A percentile compares a stretch with the other conserved stretches of the same genome.
These are phyloP conservation scores for Stegodyphus mimosarum DNA, from an alignment of 1,140 invertebrate species.

Conservation along the genomic window DNA sequence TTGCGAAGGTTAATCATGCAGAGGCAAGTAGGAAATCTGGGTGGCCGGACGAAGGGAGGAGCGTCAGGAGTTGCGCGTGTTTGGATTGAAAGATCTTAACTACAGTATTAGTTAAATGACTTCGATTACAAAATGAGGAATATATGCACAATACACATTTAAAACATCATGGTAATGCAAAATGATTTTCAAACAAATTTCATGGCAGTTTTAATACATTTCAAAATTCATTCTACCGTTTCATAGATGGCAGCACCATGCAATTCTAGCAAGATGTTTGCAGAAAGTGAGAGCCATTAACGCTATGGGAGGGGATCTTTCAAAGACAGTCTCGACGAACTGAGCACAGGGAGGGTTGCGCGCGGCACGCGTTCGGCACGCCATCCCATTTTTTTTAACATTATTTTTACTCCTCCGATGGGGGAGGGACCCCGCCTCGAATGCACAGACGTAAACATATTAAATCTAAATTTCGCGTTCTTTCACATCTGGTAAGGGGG, in stretches of 20 bases:
- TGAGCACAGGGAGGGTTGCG: slow-evolving; percentile 1
- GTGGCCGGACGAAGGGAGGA: too few species aligned
- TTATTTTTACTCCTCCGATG: slow-evolving; percentile 4
- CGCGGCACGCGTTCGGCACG: slow-evolving; percentile 33
- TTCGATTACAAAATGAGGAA: too few species aligned
- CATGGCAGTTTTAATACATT: too few species aligned
- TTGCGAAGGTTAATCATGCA: too few species aligned
- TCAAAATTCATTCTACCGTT: not conserved
- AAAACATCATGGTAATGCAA: too few species aligned
- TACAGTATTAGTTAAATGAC: too few species aligned
- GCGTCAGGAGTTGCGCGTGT: too few species aligned
- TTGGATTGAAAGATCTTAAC: too few species aligned
- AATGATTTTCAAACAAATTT: too few species aligned
- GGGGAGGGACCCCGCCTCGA: not conserved
- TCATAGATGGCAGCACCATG: not conserved
- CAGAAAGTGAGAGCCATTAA: not conserved
- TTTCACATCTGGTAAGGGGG: slow-evolving; percentile 26
- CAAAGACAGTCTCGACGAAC: slow-evolving; percentile 26
- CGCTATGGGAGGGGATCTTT: slow-evolving; percentile 27
- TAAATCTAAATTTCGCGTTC: slow-evolving; percentile 55
- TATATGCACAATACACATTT: too few species aligned
- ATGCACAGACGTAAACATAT: slow-evolving; percentile 49
- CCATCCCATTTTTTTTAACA: slow-evolving; percentile 5
- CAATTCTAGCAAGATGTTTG: not conserved
- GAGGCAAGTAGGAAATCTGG: too few species aligned